Base-by-base conservation (phyloP, 2,113 vertebrate genomes). In the Blennius ocellaris region DNA sequence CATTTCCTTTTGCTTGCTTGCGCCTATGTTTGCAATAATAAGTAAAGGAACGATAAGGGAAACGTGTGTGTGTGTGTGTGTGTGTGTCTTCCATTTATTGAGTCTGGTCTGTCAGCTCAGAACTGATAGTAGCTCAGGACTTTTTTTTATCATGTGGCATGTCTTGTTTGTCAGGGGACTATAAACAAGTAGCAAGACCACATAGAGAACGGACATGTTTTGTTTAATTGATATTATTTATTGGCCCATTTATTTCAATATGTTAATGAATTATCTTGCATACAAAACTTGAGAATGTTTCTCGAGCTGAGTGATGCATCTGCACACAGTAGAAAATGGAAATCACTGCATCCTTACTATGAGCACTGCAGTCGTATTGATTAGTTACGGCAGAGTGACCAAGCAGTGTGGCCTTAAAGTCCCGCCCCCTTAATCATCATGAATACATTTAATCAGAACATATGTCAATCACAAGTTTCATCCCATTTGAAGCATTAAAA, bases 1-100 rank as follows among this genome's bases (percentile, higher is more conserved):
- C 52, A 57, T 84, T 82, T 69, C 47, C 58, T 62, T 44, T 43
- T 68, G 57, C 73, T 62, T 49, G 65, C 69, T 74, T 53, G 21
- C 72, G 54, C 53, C 56, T 80, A 59, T 63, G 77, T 76, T 63
- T 63, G 68, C 60, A 70, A 66, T 79, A 78, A 82, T 70, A 58
- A 73, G 41, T 53, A n/a, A 59, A 70, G 58, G 10, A 47, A 49
- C 3, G 7, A 58, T 48, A 76, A 72, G 62, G 44, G 65, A 71
- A 70, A 53, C 51, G n/a, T 48, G 63, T 30, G 47, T 51, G 59
- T 64, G 30, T 66, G n/a, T n/a, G n/a, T n/a, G n/a, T 48, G 63
- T 30, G 47, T 51, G 59, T 64, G 30, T 66, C 10, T 30, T 63
- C 44, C n/a, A 45, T 74, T 74, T 74, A 47, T 38, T 36, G 7